Base-by-base conservation (phyloP, 2,888 invertebrate genomes). In the Xestia sexstrigata region DNA sequence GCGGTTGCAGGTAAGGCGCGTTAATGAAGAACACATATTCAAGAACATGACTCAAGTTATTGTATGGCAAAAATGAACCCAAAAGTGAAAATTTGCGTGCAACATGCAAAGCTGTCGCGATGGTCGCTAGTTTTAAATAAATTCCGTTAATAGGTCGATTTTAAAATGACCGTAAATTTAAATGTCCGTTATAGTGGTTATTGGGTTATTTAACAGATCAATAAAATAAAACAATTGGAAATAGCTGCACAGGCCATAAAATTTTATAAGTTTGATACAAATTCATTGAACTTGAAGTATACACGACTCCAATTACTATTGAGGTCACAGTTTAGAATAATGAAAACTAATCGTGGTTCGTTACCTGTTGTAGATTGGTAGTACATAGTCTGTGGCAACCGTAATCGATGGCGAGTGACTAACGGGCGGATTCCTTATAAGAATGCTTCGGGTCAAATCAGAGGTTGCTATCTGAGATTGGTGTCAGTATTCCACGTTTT, bases 401-500 rank as follows among this genome's bases (percentile, higher is more conserved):
- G 94, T 94, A 91, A 92, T 90, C 90, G 89, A 89, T 88, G 88
- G 87, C 89, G 92, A 92, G 92, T 93, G 91, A 92, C 90, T 96
- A 96, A 96, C 96, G 95, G 95, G 91, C 92, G 88, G 90, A 91
- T 94, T 92, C 95, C 96, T 90, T 96, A 95, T 95, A 95, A 94
- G 96, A 95, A 94, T 94, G 92, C 92, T 91, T 88, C 91, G 92
- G 95, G 95, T 95, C 94, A 95, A 93, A 94, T 94, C 94, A 90
- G 91, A 92, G 94, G 94, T 94, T 95, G 92, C 91, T 92, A 93
- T 94, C 94, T 92, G 88, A 92, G 92, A 96, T 96, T 92, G 94
- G 95, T 96, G 96, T 94, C 95, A 95, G 95, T 95, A 91, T 94
- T 92, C 93, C 95, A 93, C 93, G 94, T 92, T 95, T 95, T 94